Conservation (phyloP, 2,113 vertebrate genomes). For the Pachypanchax playfairii region DNA sequence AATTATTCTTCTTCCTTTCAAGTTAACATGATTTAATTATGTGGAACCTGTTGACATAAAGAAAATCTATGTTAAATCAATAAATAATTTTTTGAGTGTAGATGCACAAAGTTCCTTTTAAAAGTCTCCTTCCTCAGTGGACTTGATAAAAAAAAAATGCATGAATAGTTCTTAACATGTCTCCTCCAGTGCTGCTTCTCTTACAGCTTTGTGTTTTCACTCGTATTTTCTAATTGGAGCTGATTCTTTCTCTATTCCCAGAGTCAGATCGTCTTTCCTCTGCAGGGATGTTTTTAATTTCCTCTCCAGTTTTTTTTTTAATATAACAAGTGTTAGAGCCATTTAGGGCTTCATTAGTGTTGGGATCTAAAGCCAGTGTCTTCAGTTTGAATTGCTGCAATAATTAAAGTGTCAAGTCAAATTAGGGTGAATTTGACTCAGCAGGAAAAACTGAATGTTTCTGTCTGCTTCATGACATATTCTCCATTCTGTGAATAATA, state of each 20-base stretch:
- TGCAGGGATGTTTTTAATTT: conserved; percentile 40
- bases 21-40: no score
- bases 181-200: conserved; percentile 2
- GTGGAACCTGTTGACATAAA: no score
- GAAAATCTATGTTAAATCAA: no score
- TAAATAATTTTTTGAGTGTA: no score
- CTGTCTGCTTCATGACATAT: not conserved
- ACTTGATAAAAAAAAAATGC: not conserved
- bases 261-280: conserved; percentile 35
- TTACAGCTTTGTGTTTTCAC: conserved; percentile 3
- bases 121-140: no score
- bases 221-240: conserved; percentile 29
- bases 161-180: conserved; percentile 33
- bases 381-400: conserved; percentile 15
- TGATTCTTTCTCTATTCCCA: conserved; percentile 12
- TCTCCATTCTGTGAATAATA: not conserved
- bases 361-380: conserved; percentile 29
- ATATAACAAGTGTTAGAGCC: conserved; percentile 29
- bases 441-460: conserved; percentile 1
- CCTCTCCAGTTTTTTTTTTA: conserved; percentile 20
- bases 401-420: conserved; percentile 10
- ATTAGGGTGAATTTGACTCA: conserved; percentile 6
- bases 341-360: conserved; percentile 41
- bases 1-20: no score
- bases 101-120: no score